Percentiles rank a stretch among this genome's conserved stretches.
These are phyloP conservation scores for Nibea coibor DNA, from an alignment of 2,113 vertebrate genomes.

Conservation along the genomic window DNA sequence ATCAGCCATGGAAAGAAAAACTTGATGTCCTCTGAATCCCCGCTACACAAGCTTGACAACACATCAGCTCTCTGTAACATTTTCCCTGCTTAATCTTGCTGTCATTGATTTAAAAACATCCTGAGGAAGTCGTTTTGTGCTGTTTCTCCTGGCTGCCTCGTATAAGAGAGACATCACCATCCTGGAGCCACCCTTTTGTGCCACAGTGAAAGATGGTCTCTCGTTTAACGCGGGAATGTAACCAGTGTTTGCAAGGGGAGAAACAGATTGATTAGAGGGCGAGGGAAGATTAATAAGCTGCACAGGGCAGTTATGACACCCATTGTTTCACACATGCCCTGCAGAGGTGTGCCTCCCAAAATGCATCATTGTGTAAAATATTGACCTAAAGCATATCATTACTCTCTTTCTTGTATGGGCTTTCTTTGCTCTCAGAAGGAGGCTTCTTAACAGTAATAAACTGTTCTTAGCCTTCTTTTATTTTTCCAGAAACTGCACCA, in stretches of 20 bases:
- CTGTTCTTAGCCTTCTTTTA: constrained; percentile 17
- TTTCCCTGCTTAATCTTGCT: constrained; percentile 49
- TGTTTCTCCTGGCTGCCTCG: constrained; percentile 69
- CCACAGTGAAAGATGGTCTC: constrained; percentile 83
- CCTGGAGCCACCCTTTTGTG: constrained; percentile 79
- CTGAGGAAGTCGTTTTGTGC: constrained; percentile 71
- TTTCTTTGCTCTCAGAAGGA: constrained; percentile 54
- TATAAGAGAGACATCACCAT: constrained; percentile 80
- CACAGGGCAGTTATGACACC: constrained; percentile 91
- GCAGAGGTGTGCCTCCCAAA: constrained; percentile 90
- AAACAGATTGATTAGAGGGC: constrained; percentile 92
- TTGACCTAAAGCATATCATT: constrained; percentile 93
- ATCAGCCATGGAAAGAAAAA: constrained; percentile 39
- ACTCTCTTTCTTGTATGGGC: constrained; percentile 82
- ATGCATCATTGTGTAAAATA: constrained; percentile 96
- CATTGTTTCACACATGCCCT: constrained; percentile 91
- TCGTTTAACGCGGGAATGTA: constrained; percentile 87
- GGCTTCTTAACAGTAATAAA: constrained; percentile 66
- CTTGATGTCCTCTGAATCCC: constrained; percentile 28
- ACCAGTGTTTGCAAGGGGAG: constrained; percentile 82
- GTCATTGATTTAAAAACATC: constrained; percentile 74
- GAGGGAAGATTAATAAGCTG: constrained; percentile 90
- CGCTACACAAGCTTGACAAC: constrained; percentile 13
- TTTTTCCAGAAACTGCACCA: constrained; percentile 10
- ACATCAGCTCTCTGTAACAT: constrained; percentile 24